Percentiles rank a stretch among this genome's conserved stretches.
Evolutionary conservation across 92 coral and sea anemone species (phyloP).

Genomic region (Palythoa grandiflora): DNA sequence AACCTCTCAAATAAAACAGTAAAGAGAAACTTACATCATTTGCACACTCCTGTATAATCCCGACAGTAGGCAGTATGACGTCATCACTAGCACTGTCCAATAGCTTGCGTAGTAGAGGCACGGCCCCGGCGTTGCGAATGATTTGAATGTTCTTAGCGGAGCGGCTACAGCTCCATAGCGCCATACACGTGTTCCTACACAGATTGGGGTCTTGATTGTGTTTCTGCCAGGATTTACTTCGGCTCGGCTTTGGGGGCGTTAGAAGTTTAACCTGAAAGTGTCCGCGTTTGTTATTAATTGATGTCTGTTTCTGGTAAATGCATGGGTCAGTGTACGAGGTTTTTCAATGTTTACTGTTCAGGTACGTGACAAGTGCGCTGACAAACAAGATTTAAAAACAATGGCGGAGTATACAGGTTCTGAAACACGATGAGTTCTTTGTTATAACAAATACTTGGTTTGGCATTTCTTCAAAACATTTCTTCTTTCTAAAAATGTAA

Average conservation of each 20-base stretch:
- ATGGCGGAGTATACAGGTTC: too few species aligned
- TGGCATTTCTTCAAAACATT: too few species aligned
- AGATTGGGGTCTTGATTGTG: slow-evolving; percentile 48
- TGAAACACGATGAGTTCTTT: too few species aligned
- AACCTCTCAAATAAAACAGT: background rate
- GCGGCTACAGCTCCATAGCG: slow-evolving; percentile 93
- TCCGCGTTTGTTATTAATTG: background rate
- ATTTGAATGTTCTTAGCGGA: slow-evolving; percentile 71
- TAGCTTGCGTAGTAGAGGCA: slow-evolving; percentile 78
- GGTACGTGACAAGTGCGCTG: too few species aligned
- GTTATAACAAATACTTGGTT: too few species aligned
- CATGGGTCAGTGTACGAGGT: background rate
- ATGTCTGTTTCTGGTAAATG: background rate
- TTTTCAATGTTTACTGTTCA: too few species aligned
- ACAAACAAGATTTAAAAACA: too few species aligned
- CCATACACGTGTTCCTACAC: slow-evolving; percentile 76
- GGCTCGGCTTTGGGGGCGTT: slow-evolving; percentile 45
- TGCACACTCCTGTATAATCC: slow-evolving; percentile 91
- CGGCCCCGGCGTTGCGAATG: slow-evolving; percentile 83
- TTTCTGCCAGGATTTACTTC: slow-evolving; percentile 47
- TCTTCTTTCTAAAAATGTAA: too few species aligned
- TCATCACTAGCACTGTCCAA: slow-evolving; percentile 70
- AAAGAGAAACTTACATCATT: slow-evolving; percentile 63
- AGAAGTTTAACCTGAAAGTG: slow-evolving; percentile 63
- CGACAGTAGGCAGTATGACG: slow-evolving; percentile 78